These are phyloP conservation scores for Xiphydria camelus DNA, from an alignment of 2,888 invertebrate genomes.

Conservation along the genomic window DNA sequence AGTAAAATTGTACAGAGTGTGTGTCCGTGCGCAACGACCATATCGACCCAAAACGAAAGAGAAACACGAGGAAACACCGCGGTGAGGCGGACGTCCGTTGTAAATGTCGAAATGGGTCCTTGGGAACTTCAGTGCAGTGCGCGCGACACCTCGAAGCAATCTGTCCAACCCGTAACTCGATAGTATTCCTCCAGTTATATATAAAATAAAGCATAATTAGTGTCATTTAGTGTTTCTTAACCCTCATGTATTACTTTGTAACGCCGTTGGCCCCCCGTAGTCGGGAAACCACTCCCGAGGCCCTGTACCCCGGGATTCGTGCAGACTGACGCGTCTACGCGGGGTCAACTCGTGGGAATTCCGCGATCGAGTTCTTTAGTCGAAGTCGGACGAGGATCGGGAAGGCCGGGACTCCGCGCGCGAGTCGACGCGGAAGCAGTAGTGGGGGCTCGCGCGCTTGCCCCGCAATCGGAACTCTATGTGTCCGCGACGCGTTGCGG, in stretches of 20 bases:
- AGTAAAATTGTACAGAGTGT: conserved; percentile 27
- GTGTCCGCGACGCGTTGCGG: no score
- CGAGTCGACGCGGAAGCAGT: no score
- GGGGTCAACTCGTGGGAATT: no score
- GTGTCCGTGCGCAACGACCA: conserved; percentile 24
- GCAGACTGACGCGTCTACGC: no score
- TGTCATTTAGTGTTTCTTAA: conserved; percentile 46
- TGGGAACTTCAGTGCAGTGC: background rate
- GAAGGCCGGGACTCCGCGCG: no score
- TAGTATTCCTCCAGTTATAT: conserved; percentile 54
- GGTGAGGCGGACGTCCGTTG: conserved; percentile 2
- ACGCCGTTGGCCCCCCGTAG: conserved; percentile 19
- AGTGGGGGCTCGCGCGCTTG: no score
- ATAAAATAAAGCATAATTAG: conserved; percentile 41
- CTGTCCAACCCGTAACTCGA: conserved; percentile 55
- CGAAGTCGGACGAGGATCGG: no score
- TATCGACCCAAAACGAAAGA: background rate
- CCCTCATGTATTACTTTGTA: conserved; percentile 32
- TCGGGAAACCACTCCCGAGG: no score
- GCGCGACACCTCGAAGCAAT: conserved; percentile 43
- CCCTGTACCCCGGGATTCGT: no score
- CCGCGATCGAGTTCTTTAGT: no score
- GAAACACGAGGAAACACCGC: background rate
- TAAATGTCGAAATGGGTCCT: no score
- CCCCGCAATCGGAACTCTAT: no score